A percentile compares a stretch with the other conserved stretches of the same genome.
Evolutionary conservation across 2,797 vertebrate genomes (phyloP).

Genomic region (Remorina albescens): DNA sequence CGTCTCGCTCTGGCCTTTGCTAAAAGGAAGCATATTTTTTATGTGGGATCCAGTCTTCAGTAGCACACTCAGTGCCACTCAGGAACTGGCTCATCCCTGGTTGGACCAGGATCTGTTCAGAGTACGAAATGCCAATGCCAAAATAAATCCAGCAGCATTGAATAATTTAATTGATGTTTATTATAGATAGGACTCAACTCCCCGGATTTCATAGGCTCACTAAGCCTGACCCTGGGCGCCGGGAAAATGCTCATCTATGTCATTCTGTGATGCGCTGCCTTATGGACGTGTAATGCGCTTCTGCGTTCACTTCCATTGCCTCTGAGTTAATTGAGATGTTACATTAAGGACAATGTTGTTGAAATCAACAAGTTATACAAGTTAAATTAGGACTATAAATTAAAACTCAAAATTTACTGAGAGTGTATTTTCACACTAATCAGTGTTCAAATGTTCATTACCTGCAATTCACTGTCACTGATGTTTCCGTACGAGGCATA

Average conservation of each 20-base stretch:
- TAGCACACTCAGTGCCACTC: conserved; percentile 38
- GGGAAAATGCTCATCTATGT: conserved; percentile 66
- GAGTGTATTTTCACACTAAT: conserved; percentile 27
- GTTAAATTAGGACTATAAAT: conserved; percentile 57
- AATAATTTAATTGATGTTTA: conserved; percentile 84
- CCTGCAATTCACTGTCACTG: conserved; percentile 28
- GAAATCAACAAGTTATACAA: conserved; percentile 65
- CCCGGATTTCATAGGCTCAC: conserved; percentile 70
- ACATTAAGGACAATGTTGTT: conserved; percentile 50
- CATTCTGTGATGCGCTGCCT: conserved; percentile 60
- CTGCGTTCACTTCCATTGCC: conserved; percentile 49
- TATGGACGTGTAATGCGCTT: conserved; percentile 51
- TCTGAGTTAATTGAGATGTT: conserved; percentile 61
- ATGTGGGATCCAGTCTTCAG: conserved; percentile 42
- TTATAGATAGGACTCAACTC: conserved; percentile 79
- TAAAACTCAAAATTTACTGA: conserved; percentile 39
- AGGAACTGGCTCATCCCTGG: conserved; percentile 59
- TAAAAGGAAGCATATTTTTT: conserved; percentile 32
- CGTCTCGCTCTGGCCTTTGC: conserved; percentile 49
- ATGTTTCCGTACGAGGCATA: conserved; percentile 38
- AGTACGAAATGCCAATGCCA: conserved; percentile 72
- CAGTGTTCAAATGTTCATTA: conserved; percentile 48
- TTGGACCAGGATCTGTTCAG: conserved; percentile 63
- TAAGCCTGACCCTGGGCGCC: conserved; percentile 73
- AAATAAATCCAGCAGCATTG: conserved; percentile 77